phyloP scores from a whole-genome alignment of 2,113 vertebrate species.

The Cairina moschata region DNA sequence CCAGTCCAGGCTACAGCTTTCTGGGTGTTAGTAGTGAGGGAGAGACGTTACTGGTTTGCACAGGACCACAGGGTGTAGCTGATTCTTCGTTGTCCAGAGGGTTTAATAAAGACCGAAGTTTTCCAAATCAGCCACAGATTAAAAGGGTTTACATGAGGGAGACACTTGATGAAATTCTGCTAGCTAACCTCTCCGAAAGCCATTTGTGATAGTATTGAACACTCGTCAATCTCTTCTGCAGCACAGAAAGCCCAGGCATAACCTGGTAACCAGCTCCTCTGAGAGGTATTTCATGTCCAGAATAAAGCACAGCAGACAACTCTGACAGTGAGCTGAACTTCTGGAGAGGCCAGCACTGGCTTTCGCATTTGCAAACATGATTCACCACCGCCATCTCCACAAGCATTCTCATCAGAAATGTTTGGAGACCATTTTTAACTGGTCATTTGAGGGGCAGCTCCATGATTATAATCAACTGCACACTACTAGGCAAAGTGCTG shows the following conservation, averaged over 20 bases:
- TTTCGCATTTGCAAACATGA: not conserved
- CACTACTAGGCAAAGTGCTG: not conserved
- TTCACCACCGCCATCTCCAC: not conserved
- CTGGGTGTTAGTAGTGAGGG: not conserved
- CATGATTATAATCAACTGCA: not conserved
- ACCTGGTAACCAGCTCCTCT: not conserved
- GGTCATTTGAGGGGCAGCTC: not conserved
- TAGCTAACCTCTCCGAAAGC: not conserved
- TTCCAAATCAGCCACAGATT: not conserved
- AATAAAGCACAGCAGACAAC: not conserved
- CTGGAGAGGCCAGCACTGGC: not conserved
- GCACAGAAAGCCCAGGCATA: not conserved
- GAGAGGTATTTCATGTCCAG: not conserved
- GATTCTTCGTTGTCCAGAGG: not conserved
- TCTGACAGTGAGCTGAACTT: constrained; percentile 5
- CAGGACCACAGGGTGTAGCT: not conserved
- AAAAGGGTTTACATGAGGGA: not conserved
- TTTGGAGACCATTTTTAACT: constrained; percentile 1
- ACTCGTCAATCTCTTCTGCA: not conserved
- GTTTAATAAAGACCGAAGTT: not conserved
- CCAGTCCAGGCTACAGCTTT: not conserved
- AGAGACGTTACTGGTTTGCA: not conserved
- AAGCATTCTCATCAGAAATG: not conserved
- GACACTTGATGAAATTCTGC: not conserved
- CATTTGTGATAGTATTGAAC: not conserved